Conservation (phyloP, 2,888 invertebrate genomes). For the Calliopum simillimum region DNA sequence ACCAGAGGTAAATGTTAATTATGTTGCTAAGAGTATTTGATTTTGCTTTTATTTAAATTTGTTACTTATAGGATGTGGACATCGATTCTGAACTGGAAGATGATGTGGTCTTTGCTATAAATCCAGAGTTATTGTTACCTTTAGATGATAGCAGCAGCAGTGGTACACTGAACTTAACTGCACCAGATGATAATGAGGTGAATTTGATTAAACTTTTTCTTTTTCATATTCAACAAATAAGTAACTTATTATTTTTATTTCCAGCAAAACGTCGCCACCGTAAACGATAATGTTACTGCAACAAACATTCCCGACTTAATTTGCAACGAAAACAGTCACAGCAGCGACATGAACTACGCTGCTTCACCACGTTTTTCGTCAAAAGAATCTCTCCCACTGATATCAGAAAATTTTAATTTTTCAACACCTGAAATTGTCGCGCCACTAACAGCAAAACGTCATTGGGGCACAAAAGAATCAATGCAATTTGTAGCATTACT, state of each 20-base stretch:
- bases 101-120: slow-evolving; percentile 49
- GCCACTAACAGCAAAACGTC: slow-evolving; percentile 30
- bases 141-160: slow-evolving; percentile 43
- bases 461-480: slow-evolving; percentile 47
- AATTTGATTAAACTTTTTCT: background rate
- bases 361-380: no score
- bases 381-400: no score
- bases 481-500: slow-evolving; percentile 47
- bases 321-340: no score
- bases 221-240: no score
- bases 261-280: no score
- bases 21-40: no score
- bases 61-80: slow-evolving; percentile 38
- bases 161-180: background rate
- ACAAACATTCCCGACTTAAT: no score
- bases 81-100: slow-evolving; percentile 53
- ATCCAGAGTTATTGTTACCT: slow-evolving; percentile 49
- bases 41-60: background rate
- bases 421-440: no score
- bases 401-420: no score
- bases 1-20: background rate
- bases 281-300: no score
- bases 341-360: no score
- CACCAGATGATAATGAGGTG: background rate
- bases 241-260: no score